Evolutionary conservation across 2,888 invertebrate genomes (phyloP).

Genomic region (Diarsia brunnea): DNA sequence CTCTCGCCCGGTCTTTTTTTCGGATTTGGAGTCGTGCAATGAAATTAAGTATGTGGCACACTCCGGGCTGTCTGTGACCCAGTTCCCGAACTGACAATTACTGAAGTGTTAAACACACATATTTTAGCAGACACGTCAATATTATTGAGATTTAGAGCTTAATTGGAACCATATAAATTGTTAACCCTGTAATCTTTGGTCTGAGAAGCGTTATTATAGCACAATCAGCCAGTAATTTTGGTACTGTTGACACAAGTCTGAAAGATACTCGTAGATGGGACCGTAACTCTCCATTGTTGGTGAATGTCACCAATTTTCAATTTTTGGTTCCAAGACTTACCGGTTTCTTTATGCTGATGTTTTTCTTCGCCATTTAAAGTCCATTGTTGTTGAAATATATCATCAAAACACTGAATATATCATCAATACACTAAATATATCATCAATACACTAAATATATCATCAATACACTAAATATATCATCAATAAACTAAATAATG

Average conservation of each 20-base stretch:
- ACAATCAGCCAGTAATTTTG: neutral
- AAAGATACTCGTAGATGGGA: neutral
- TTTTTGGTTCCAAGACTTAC: neutral
- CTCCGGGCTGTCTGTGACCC: slow-evolving; percentile 67
- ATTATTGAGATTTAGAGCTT: slow-evolving; percentile 32
- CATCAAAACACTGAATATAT: too few species aligned
- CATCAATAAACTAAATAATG: too few species aligned
- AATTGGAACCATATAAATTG: slow-evolving; percentile 28
- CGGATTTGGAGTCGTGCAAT: slow-evolving; percentile 59
- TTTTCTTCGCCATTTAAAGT: neutral
- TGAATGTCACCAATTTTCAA: neutral
- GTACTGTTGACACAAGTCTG: neutral
- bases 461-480: too few species aligned
- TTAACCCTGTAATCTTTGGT: slow-evolving; percentile 17
- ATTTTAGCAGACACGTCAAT: slow-evolving; percentile 66
- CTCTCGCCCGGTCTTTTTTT: slow-evolving; percentile 38
- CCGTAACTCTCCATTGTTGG: neutral
- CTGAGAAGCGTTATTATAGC: neutral
- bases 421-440: too few species aligned
- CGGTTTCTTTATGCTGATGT: neutral
- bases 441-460: too few species aligned
- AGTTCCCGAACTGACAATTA: slow-evolving; percentile 70
- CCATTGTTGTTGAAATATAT: too few species aligned
- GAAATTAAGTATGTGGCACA: slow-evolving; percentile 73
- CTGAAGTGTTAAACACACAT: slow-evolving; percentile 72